A percentile compares a stretch with the other conserved stretches of the same genome.
These are phyloP conservation scores for Acipenser oxyrinchus DNA, from an alignment of 2,797 vertebrate species.

Conservation along the genomic window DNA sequence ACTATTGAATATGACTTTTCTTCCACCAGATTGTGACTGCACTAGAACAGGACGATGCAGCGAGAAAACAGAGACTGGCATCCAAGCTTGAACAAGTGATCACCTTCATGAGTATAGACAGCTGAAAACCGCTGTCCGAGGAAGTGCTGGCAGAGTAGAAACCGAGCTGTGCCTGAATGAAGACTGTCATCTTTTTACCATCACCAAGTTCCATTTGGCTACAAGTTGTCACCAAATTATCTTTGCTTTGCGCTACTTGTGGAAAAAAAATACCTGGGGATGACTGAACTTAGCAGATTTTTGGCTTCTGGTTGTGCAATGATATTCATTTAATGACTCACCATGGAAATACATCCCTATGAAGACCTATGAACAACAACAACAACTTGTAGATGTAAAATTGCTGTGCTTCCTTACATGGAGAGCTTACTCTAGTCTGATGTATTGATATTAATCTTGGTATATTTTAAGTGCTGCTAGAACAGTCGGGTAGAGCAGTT, in stretches of 20 bases:
- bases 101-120: slow-evolving; percentile 97
- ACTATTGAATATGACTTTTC: slow-evolving; percentile 7
- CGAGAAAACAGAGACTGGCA: slow-evolving; percentile 96
- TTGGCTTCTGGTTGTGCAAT: slow-evolving; percentile 3
- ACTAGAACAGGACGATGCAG: slow-evolving; percentile 86
- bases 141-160: slow-evolving; percentile 87
- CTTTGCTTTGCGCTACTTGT: slow-evolving; percentile 54
- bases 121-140: slow-evolving; percentile 97
- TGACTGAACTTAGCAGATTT: slow-evolving; percentile 8
- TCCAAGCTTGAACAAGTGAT: slow-evolving; percentile 99
- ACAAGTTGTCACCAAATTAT: slow-evolving; percentile 67
- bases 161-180: slow-evolving; percentile 99
- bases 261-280: slow-evolving; percentile 55
- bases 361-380: neutral
- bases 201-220: slow-evolving; percentile 73
- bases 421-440: neutral
- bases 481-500: too few species aligned
- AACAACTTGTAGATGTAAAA: neutral
- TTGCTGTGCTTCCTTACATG: neutral
- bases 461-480: too few species aligned
- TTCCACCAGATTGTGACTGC: slow-evolving; percentile 79
- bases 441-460: neutral
- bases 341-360: slow-evolving; percentile 27
- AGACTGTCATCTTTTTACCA: slow-evolving; percentile 88
- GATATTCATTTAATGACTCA: slow-evolving; percentile 22